Percentiles rank a stretch among this genome's conserved stretches.
phyloP scores from a whole-genome alignment of 2,888 invertebrate species.

The Iselma pallidipennis region DNA sequence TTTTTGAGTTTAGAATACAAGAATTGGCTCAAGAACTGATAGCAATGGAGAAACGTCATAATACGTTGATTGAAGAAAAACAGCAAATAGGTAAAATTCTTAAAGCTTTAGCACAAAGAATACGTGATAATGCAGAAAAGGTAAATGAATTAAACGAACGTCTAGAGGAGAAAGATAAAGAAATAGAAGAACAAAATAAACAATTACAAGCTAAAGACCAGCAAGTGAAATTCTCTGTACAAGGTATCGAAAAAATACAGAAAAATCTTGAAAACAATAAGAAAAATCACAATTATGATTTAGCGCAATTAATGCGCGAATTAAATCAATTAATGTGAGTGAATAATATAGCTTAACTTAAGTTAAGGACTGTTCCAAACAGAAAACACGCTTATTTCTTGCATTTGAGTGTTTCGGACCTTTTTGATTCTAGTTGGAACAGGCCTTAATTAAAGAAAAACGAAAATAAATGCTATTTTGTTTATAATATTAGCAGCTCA shows the following conservation, averaged over 20 bases:
- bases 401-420: too few species aligned
- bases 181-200: not conserved
- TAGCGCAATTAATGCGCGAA: not conserved
- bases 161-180: not conserved
- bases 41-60: not conserved
- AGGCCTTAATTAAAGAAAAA: too few species aligned
- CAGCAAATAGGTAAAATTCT: not conserved
- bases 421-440: too few species aligned
- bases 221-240: too few species aligned
- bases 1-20: too few species aligned
- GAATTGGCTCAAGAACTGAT: not conserved
- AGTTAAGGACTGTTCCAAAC: too few species aligned
- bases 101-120: not conserved
- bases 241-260: too few species aligned
- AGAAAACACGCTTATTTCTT: too few species aligned
- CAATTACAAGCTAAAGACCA: too few species aligned
- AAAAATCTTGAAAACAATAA: not conserved
- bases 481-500: not conserved
- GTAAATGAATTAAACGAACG: not conserved
- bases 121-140: not conserved
- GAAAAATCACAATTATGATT: too few species aligned
- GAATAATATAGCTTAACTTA: too few species aligned
- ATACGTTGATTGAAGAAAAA: not conserved
- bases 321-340: not conserved
- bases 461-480: not conserved